Evolutionary conservation across 2,797 vertebrate species (phyloP), one percentile per base, ranked within the genome.

Genomic region (Sandelia bainsii): DNA sequence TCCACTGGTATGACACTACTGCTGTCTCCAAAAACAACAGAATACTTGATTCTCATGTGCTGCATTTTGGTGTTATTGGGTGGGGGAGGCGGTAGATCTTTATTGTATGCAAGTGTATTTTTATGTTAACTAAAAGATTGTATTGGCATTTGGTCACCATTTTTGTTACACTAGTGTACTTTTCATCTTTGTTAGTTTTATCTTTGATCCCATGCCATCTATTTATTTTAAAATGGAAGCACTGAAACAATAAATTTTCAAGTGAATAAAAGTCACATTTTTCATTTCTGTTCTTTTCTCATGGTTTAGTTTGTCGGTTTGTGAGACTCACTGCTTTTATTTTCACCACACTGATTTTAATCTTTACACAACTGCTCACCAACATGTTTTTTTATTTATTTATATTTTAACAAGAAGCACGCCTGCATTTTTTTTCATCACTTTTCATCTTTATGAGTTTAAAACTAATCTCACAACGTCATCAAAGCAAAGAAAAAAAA

Each of bases 171-270:
- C 92, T 93, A 89, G 90, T 96, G 94, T 95, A 92, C 92, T 93
- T 89, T 89, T 92, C 95, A 93, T 95, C 85, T 79, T 89, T 91
- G 93, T 93, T 94, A 89, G 91, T 93, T 95, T 94, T 92, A 90
- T 94, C 93, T 93, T 94, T 89, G 82, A 92, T 94, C 91, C 90
- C 92, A 94, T 92, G 93, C 92, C 95, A 92, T 96, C 95, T 97
- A 95, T 95, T 98, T 98, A 98, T 97, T 97, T 97, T 95, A 91
- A 91, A 93, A 92, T 94, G 92, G 80, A 92, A 87, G 92, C 96
- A 96, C 95, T 96, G 94, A 96, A 93, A 92, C 93, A 96, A 96
- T 96, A 97, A 95, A 96, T 94, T 82, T 93, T 90, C 83, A 91
- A 95, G 89, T 92, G 92, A 94, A 96, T 93, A 92, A 95, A 92